These are phyloP conservation scores for Psococerastis gibbosa DNA, from an alignment of 2,888 invertebrate genomes.

Conservation along the genomic window DNA sequence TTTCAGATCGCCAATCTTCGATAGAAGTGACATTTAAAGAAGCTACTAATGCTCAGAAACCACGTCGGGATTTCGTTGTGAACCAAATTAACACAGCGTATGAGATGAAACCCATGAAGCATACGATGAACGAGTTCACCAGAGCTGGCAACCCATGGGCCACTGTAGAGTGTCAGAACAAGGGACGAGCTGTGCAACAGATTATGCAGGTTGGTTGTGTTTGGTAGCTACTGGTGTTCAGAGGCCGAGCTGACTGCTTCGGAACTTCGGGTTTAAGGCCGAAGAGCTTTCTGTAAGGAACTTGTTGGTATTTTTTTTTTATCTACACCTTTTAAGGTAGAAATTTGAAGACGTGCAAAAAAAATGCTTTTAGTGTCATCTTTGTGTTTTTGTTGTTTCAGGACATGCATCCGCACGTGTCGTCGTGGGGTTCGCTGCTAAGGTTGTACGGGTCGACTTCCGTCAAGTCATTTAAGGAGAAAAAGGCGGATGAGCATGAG, in stretches of 20 bases:
- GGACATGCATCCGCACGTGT: conserved; percentile 85
- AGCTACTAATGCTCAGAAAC: no score
- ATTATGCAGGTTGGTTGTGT: conserved; percentile 72
- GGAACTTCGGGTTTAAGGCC: no score
- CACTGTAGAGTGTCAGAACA: conserved; percentile 85
- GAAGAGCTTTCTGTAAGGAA: no score
- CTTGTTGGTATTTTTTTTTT: no score
- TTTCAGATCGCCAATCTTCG: no score
- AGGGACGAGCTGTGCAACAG: conserved; percentile 87
- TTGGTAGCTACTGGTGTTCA: no score
- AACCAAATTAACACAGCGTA: conserved; percentile 76
- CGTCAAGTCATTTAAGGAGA: conserved; percentile 78
- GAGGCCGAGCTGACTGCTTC: no score
- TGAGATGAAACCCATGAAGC: conserved; percentile 68
- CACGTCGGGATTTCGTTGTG: conserved; percentile 78
- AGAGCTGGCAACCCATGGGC: conserved; percentile 87
- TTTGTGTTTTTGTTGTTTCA: no score
- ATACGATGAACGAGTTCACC: conserved; percentile 82
- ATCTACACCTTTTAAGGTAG: no score
- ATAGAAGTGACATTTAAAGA: no score
- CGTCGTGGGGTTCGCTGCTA: conserved; percentile 84
- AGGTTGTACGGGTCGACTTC: conserved; percentile 84
- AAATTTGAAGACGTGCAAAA: no score
- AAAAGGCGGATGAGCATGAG: conserved; percentile 80
- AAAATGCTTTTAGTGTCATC: no score